Evolutionary conservation across 2,113 vertebrate genomes (phyloP), one percentile per base, ranked within the genome.

Genomic region (Tor tambroides): DNA sequence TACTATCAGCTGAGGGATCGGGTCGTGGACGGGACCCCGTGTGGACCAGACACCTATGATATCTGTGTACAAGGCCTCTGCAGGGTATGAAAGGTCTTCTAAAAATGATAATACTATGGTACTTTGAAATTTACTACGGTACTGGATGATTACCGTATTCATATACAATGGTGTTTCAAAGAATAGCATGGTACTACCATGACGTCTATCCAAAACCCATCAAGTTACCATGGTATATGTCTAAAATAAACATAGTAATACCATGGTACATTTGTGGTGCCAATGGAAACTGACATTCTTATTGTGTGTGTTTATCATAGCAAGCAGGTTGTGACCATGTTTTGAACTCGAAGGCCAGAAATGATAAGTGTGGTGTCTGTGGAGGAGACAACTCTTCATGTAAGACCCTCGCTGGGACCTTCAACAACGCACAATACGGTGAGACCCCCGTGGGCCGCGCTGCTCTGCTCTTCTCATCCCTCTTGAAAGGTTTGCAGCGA

Each of bases 51-150:
- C 89, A 97, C 97, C 7, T 96, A 95, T 82, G 98, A 99, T 94
- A 96, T 99, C 94, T 99, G 98, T 91, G 97, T 99, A 88, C 98
- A 99, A 96, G 98, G 98, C 93, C 95, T 98, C 67, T 99, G 98
- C 95, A 96, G 97, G 96, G 97, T 99, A 96, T 12, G 77, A 35
- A 38, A 38, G 4, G 4, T 7, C 10, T 12, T 35, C 28, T 10
- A 71, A 71, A 67, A 69, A 35, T 71, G 0, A 19, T 72, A 23
- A 72, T 23, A 23, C 32, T 71, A 4, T 10, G 1, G 7, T 19
- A 19, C 28, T 32, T 32, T 69, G 15, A 69, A 19, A 35, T 35
- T 28, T 28, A 63, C 11, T 30, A 19, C 5, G 2, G 2, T 69
- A 32, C 17, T 41, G 4, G 4, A 14, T 41, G 21, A n/a, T 12